phyloP scores from a whole-genome alignment of 1,140 invertebrate genomes.

The Cotesia chilonis region DNA sequence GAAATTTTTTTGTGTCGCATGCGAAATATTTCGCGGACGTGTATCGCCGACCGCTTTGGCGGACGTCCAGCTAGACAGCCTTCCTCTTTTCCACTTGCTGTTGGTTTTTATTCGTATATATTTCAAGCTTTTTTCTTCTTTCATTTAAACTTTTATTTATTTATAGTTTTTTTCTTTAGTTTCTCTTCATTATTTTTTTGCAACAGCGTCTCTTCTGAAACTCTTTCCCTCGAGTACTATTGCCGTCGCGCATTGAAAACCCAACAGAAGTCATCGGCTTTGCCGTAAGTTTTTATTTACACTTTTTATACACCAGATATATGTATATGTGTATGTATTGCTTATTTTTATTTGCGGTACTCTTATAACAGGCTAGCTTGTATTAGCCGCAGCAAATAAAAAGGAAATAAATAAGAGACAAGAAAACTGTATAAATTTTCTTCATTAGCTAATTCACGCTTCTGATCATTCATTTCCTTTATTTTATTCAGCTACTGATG shows the following conservation, averaged over 20 bases:
- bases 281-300: too few species aligned
- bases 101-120: background rate
- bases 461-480: too few species aligned
- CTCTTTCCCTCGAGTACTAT: background rate
- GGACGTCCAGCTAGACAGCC: slow-evolving; percentile 20
- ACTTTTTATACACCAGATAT: too few species aligned
- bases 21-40: slow-evolving; percentile 32
- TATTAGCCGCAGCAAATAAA: background rate
- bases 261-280: too few species aligned
- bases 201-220: background rate
- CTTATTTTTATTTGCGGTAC: background rate
- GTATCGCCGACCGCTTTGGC: slow-evolving; percentile 33
- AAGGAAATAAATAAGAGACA: background rate
- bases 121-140: background rate
- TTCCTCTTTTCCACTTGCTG: slow-evolving; percentile 8
- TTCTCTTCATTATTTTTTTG: slow-evolving; percentile 9
- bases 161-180: background rate
- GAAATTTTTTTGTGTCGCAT: slow-evolving; percentile 22
- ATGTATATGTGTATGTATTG: background rate
- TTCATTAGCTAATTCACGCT: too few species aligned
- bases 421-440: slow-evolving; percentile 2
- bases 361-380: background rate
- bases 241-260: background rate
- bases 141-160: slow-evolving; percentile 3
- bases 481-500: too few species aligned